phyloP scores from a whole-genome alignment of 2,888 invertebrate genomes.

The Netelia virgata region DNA sequence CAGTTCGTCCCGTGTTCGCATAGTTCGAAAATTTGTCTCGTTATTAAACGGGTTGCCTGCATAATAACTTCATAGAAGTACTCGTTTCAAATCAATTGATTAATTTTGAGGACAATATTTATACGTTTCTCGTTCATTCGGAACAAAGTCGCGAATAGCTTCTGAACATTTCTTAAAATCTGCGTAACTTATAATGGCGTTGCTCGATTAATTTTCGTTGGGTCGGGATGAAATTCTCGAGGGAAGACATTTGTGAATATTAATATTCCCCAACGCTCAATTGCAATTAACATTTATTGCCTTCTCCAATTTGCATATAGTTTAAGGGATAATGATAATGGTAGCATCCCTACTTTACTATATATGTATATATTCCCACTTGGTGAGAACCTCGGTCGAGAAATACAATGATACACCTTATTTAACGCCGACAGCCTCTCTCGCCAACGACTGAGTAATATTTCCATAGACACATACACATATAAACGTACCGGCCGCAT shows the following conservation, averaged over 20 bases:
- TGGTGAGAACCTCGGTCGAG: constrained; percentile 1
- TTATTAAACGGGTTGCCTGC: not conserved
- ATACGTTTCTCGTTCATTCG: no score
- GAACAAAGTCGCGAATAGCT: not conserved
- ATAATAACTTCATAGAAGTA: no score
- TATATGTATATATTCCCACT: constrained; percentile 66
- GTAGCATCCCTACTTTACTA: constrained; percentile 69
- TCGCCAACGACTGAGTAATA: constrained; percentile 23
- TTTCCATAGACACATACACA: not conserved
- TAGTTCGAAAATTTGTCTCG: constrained; percentile 11
- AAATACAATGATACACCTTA: constrained; percentile 37
- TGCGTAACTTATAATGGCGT: not conserved
- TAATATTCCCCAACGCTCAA: constrained; percentile 76
- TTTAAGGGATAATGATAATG: constrained; percentile 54
- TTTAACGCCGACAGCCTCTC: constrained; percentile 20
- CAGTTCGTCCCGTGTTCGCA: constrained; percentile 6
- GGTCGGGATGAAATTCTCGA: constrained; percentile 4
- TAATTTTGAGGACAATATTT: no score
- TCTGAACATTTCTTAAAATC: constrained; percentile 11
- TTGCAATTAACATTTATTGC: constrained; percentile 78
- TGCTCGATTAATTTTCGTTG: constrained; percentile 18
- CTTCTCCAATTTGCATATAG: constrained; percentile 75
- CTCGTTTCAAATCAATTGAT: no score
- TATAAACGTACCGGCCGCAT: not conserved
- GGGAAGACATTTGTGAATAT: constrained; percentile 64